Base-by-base conservation (phyloP, 2,888 invertebrate species). In the Trichopria drosophilae region DNA sequence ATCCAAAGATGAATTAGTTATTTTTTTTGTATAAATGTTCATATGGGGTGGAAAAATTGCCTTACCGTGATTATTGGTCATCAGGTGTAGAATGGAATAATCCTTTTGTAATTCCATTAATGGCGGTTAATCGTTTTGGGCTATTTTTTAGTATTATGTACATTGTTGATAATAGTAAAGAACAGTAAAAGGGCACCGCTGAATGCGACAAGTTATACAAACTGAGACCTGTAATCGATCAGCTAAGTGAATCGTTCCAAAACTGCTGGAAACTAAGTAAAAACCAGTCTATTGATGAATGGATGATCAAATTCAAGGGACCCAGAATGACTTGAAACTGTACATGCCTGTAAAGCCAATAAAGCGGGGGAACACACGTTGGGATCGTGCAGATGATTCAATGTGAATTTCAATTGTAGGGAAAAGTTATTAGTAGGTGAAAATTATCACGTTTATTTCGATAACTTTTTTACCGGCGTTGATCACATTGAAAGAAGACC, bases 401-500 rank as follows among this genome's bases (percentile, higher is more conserved):
- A 3, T 29, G 10, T 3, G 19, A 29, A 18, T 41, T 41, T 12
- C n/a, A 41, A 15, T 6, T 41, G 5, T 28, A 41, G 1, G 34
- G 40, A 3, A 40, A 47, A 34, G 13, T n/a, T 1, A 15, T 13
- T 2, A n/a, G 31, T 16, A 6, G 15, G 31, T 5, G 16, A 31
- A 31, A 31, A n/a, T 16, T 15, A n/a, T 43, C n/a, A n/a, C n/a
- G n/a, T n/a, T n/a, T n/a, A n/a, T n/a, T n/a, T n/a, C n/a, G n/a
- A n/a, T n/a, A n/a, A 57, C 29, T 62, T 62, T 54, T 66, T 63
- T 47, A 50, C 62, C 6, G 53, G 48, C 39, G 53, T 65, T 24
- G 55, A 58, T 6, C 31, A 53, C 13, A 37, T 61, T 26, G 65
- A 66, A 58, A 57, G 51, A 12, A n/a, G n/a, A n/a, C n/a, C n/a